Conservation (phyloP, 1,140 invertebrate genomes). For the Sarcophaga bullata region DNA sequence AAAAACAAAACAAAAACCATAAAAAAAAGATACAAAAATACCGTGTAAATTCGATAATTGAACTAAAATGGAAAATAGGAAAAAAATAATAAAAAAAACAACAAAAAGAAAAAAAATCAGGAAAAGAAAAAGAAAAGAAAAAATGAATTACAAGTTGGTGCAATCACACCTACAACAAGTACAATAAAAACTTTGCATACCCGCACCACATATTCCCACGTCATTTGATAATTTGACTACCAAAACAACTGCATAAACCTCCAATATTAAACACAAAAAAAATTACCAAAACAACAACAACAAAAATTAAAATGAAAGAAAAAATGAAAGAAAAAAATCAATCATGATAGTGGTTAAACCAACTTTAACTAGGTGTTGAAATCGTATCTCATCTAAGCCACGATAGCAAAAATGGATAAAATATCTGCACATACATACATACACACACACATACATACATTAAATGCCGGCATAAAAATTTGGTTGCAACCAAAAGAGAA, state of each 20-base stretch:
- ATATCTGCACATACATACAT: background rate
- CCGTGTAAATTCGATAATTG: slow-evolving; percentile 18
- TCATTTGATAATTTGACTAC: slow-evolving; percentile 13
- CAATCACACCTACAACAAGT: slow-evolving; percentile 8
- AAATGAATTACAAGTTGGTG: background rate
- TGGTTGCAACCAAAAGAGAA: background rate
- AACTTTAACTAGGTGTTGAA: slow-evolving; percentile 28
- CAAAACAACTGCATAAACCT: background rate
- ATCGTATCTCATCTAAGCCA: slow-evolving; percentile 35
- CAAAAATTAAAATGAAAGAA: background rate
- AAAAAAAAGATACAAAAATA: background rate
- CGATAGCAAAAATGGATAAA: slow-evolving; percentile 25
- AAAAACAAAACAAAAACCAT: too few relatives aligned
- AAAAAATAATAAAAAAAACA: background rate
- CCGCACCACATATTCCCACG: slow-evolving; percentile 23
- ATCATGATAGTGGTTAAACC: slow-evolving; percentile 17
- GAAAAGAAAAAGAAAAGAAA: background rate
- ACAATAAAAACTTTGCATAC: background rate
- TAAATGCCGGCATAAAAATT: background rate
- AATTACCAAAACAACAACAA: background rate
- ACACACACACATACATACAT: background rate
- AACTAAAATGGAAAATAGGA: background rate
- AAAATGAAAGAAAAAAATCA: background rate
- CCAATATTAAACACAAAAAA: too few relatives aligned
- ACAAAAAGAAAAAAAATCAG: too few relatives aligned